A percentile compares a stretch with the other conserved stretches of the same genome.
Evolutionary conservation across 2,797 vertebrate species (phyloP).

Genomic region (Hozukius guyotensis): DNA sequence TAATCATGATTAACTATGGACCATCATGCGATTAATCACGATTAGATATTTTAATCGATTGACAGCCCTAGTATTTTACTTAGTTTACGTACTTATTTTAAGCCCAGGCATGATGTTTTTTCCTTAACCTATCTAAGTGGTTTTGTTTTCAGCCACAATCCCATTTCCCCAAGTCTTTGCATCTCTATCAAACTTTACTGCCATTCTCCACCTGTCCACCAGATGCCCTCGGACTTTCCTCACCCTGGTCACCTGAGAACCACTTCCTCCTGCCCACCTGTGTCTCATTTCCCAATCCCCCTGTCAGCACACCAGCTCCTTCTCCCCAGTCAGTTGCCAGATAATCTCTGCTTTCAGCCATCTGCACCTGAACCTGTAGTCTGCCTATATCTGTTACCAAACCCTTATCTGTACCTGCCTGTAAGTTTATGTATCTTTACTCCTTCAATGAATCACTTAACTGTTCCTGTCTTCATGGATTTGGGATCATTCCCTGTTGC

Average conservation of each 20-base stretch:
- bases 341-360: neutral
- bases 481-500: neutral
- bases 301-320: neutral
- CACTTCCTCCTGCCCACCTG: neutral
- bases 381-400: neutral
- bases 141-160: neutral
- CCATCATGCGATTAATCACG: too few species aligned
- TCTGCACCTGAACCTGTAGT: neutral
- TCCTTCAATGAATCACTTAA: neutral
- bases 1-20: too few species aligned
- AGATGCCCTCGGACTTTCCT: neutral
- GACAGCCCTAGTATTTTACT: too few species aligned
- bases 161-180: neutral
- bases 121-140: too few species aligned
- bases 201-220: neutral
- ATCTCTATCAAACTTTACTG: neutral
- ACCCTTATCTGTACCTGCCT: neutral
- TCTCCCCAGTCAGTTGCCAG: neutral
- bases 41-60: too few species aligned
- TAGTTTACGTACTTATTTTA: too few species aligned
- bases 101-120: too few species aligned
- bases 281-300: neutral
- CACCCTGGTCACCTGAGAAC: neutral
- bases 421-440: neutral
- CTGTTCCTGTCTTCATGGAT: neutral